Base-by-base conservation (phyloP, 2,113 vertebrate species). In the Eleginops maclovinus region DNA sequence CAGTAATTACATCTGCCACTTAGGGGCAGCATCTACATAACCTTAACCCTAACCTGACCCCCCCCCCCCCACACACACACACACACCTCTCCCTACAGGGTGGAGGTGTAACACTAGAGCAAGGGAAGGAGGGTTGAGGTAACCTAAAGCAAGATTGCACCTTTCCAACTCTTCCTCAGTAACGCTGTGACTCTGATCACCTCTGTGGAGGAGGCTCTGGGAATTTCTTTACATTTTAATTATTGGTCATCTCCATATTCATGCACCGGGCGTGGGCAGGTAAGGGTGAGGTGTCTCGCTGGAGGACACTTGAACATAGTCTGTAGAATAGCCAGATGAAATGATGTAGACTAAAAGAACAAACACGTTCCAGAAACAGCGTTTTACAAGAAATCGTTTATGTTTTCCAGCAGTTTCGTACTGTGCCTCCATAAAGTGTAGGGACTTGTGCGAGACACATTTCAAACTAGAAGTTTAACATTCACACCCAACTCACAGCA, bases 1-100 rank as follows among this genome's bases (percentile, higher is more conserved):
- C 72, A 93, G 91, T 93, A 91, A 91, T 88, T 91, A 85, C 79
- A 86, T 83, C 81, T 89, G 82, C 93, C 93, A 93, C 93, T 91
- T 92, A 91, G 91, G 89, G 93, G 93, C 93, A 93, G 93, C 88
- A 93, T 93, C 87, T 92, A 79, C 91, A 90, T 92, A 90, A 91
- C 91, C 91, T 91, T 91, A 80, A 89, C 87, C 92, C 80, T 75
- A 81, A 83, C 79, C 75, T 87, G 85, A 68, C 82, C 89, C 85
- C 60, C 19, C 19, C 11, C 56, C 28, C 26, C 15, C 26, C 26
- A 8, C 26, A n/a, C n/a, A n/a, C 55, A 7, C 28, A 36, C 58
- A n/a, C 56, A 59, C 74, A 66, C 77, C 83, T 79, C 46, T 24
- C 72, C 79, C 73, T 58, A 46, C 67, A n/a, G 46, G 72, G 64